phyloP scores from a whole-genome alignment of 2,888 invertebrate species.

The Chironomus tentans region DNA sequence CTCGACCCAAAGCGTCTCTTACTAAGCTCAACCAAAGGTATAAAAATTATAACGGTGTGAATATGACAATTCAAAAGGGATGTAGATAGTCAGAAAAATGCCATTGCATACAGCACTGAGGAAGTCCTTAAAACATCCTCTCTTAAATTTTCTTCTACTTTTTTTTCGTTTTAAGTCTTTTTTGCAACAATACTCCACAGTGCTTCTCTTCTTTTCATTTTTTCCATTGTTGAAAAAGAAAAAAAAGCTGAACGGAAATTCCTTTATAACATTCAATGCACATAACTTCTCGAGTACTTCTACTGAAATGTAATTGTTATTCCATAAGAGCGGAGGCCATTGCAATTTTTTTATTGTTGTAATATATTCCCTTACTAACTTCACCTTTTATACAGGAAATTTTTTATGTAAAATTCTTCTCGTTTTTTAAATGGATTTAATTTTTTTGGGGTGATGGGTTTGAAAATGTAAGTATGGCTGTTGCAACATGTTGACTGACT shows the following conservation, averaged over 20 bases:
- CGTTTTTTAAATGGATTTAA: no score
- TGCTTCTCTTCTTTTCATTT: neutral
- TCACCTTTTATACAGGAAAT: no score
- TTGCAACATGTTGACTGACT: no score
- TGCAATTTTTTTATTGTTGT: neutral
- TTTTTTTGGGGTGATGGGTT: no score
- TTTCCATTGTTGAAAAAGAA: neutral
- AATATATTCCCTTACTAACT: no score
- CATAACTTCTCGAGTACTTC: conserved; percentile 8
- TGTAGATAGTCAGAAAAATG: neutral
- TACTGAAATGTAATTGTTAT: conserved; percentile 12
- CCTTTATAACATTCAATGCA: conserved; percentile 9
- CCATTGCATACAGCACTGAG: neutral
- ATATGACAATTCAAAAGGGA: no score
- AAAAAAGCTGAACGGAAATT: neutral
- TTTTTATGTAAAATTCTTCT: no score
- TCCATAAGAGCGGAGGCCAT: neutral
- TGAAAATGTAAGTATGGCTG: no score
- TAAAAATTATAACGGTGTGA: no score
- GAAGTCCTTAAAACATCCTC: neutral
- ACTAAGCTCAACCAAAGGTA: no score
- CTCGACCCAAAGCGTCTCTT: no score
- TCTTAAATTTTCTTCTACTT: neutral
- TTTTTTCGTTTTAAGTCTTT: neutral
- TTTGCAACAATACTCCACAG: neutral